Conservation (phyloP, 1,140 invertebrate species). For the Ooceraea biroi region DNA sequence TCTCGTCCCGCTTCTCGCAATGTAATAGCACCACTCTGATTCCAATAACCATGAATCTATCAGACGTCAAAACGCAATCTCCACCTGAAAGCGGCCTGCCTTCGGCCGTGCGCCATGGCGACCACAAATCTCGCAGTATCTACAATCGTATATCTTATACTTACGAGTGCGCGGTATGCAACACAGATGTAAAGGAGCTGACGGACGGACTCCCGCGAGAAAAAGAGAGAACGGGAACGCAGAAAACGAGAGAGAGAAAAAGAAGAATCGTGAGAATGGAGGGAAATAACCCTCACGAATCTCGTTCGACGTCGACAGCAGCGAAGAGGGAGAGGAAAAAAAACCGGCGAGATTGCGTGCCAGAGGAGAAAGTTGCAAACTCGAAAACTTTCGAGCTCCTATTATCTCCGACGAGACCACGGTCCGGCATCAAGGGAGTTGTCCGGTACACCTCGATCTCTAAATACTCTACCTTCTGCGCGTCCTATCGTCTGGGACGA, state of each 20-base stretch:
- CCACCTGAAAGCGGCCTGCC: conserved; percentile 79
- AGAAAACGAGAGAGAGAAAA: conserved; percentile 26
- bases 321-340: conserved; percentile 71
- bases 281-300: conserved; percentile 69
- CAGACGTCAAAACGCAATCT: conserved; percentile 86
- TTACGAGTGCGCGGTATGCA: conserved; percentile 59
- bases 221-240: conserved; percentile 21
- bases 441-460: conserved; percentile 77
- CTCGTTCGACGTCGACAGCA: conserved; percentile 71
- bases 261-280: conserved; percentile 46
- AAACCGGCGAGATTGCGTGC: conserved; percentile 78
- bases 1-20: conserved; percentile 59
- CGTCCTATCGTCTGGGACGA: conserved; percentile 53
- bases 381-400: conserved; percentile 82
- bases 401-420: conserved; percentile 81
- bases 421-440: conserved; percentile 81
- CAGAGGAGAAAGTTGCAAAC: conserved; percentile 81
- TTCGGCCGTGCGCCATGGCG: conserved; percentile 58
- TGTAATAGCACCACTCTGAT: conserved; percentile 84
- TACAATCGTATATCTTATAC: conserved; percentile 79
- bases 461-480: conserved; percentile 75
- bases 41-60: conserved; percentile 87
- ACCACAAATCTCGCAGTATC: conserved; percentile 83
- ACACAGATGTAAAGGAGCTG: conserved; percentile 75
- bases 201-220: conserved; percentile 23